Percentiles rank a stretch among this genome's conserved stretches.
These are phyloP conservation scores for Acronicta psi DNA, from an alignment of 2,888 invertebrate genomes.

Conservation along the genomic window DNA sequence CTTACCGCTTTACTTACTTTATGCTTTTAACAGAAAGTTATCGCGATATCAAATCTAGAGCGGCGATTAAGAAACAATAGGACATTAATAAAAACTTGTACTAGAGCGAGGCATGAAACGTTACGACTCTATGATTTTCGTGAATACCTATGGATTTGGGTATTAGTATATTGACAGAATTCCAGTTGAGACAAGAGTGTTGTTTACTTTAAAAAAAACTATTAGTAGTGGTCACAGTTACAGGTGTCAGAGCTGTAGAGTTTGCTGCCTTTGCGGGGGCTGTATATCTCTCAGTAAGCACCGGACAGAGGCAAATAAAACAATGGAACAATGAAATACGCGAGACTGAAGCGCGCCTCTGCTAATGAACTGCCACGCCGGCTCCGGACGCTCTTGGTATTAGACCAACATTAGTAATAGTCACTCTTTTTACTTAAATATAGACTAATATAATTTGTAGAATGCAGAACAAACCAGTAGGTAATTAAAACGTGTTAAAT, in stretches of 20 bases:
- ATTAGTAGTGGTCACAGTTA: slow-evolving; percentile 65
- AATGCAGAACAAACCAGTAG: slow-evolving; percentile 10
- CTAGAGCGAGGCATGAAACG: slow-evolving; percentile 78
- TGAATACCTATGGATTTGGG: slow-evolving; percentile 37
- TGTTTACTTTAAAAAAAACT: slow-evolving; percentile 53
- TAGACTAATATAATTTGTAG: slow-evolving; percentile 16
- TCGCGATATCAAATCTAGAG: slow-evolving; percentile 81
- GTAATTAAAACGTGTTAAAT: slow-evolving; percentile 19
- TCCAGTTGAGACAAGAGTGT: slow-evolving; percentile 13
- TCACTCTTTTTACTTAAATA: slow-evolving; percentile 26
- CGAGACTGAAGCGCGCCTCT: slow-evolving; percentile 71
- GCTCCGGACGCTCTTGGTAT: slow-evolving; percentile 66
- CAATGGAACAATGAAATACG: slow-evolving; percentile 80
- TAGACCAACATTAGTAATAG: slow-evolving; percentile 59
- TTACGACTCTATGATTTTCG: slow-evolving; percentile 74
- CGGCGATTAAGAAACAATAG: slow-evolving; percentile 86
- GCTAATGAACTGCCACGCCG: slow-evolving; percentile 74
- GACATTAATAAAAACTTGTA: slow-evolving; percentile 82
- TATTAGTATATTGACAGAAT: slow-evolving; percentile 39
- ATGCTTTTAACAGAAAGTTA: slow-evolving; percentile 83
- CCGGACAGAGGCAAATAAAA: slow-evolving; percentile 76
- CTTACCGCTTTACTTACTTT: slow-evolving; percentile 76
- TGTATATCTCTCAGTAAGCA: slow-evolving; percentile 74
- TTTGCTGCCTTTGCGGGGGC: slow-evolving; percentile 53
- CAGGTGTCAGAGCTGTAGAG: slow-evolving; percentile 64